Evolutionary conservation across 1,140 invertebrate species (phyloP).

Genomic region (Andrena cerasifolii): DNA sequence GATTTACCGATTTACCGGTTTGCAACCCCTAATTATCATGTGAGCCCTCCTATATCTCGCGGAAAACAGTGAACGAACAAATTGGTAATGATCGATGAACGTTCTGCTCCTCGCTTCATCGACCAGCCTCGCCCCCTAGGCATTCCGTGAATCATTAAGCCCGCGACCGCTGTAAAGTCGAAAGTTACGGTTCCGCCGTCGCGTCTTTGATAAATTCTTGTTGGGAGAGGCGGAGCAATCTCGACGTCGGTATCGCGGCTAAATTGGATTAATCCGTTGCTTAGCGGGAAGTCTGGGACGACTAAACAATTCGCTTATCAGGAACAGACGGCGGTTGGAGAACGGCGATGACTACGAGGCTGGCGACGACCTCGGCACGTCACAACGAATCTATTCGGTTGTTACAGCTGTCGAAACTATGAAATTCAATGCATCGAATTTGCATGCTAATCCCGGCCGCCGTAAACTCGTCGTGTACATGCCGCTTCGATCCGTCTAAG

Average conservation of each 20-base stretch:
- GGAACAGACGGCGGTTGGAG: slow-evolving; percentile 31
- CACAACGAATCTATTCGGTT: slow-evolving; percentile 71
- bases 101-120: too few relatives aligned
- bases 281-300: slow-evolving; percentile 20
- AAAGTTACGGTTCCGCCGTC: slow-evolving; percentile 11
- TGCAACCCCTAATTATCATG: too few relatives aligned
- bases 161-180: background rate
- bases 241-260: slow-evolving; percentile 26
- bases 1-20: too few relatives aligned
- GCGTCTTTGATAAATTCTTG: slow-evolving; percentile 46
- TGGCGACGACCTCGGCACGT: slow-evolving; percentile 48
- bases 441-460: slow-evolving; percentile 73
- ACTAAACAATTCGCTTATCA: slow-evolving; percentile 66
- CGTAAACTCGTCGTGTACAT: slow-evolving; percentile 60
- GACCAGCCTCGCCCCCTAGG: background rate
- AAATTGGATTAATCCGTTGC: slow-evolving; percentile 55
- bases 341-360: slow-evolving; percentile 20
- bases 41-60: too few relatives aligned
- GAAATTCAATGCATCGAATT: slow-evolving; percentile 77
- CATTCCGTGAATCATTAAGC: background rate
- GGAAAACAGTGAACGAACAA: background rate
- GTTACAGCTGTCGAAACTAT: slow-evolving; percentile 78
- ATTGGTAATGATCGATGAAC: background rate
- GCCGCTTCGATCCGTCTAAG: slow-evolving; percentile 70
- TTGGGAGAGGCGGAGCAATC: slow-evolving; percentile 47